phyloP scores from a whole-genome alignment of 1,140 invertebrate species.

The Cylas formicarius region DNA sequence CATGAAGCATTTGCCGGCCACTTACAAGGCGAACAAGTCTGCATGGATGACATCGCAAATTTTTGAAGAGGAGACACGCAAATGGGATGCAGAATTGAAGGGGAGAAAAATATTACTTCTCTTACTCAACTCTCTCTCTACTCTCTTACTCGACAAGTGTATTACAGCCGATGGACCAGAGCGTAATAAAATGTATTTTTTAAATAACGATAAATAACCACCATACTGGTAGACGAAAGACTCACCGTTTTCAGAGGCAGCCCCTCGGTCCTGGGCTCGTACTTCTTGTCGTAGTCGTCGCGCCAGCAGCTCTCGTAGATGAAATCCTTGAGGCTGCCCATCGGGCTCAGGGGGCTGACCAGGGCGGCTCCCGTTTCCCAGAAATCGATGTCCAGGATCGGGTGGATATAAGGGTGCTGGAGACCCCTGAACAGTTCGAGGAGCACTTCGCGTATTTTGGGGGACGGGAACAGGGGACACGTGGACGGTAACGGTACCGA shows the following conservation, averaged over 20 bases:
- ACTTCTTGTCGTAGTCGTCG: constrained; percentile 35
- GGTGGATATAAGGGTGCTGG: constrained; percentile 88
- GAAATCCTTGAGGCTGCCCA: constrained; percentile 81
- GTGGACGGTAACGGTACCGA: constrained; percentile 59
- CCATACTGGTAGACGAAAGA: too few species aligned
- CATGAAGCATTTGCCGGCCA: too few species aligned
- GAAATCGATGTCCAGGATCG: constrained; percentile 73
- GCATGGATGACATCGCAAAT: too few species aligned
- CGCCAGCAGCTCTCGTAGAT: constrained; percentile 53
- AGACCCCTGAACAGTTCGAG: constrained; percentile 76
- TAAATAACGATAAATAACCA: too few species aligned
- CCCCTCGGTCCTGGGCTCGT: constrained; percentile 28
- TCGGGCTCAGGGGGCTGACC: constrained; percentile 72
- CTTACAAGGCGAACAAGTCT: too few species aligned
- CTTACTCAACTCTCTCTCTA: too few species aligned
- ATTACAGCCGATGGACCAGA: too few species aligned
- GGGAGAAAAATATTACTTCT: too few species aligned
- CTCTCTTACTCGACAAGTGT: too few species aligned
- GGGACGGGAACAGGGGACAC: constrained; percentile 45
- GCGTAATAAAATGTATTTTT: too few species aligned
- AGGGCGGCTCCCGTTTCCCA: constrained; percentile 55
- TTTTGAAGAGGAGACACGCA: too few species aligned
- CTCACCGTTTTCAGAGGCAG: constrained; percentile 35
- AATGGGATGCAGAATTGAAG: too few species aligned
- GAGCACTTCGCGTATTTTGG: constrained; percentile 55